A percentile compares a stretch with the other conserved stretches of the same genome.
Conservation (phyloP, 2,797 vertebrate species). For the Notolepis coatsorum region DNA sequence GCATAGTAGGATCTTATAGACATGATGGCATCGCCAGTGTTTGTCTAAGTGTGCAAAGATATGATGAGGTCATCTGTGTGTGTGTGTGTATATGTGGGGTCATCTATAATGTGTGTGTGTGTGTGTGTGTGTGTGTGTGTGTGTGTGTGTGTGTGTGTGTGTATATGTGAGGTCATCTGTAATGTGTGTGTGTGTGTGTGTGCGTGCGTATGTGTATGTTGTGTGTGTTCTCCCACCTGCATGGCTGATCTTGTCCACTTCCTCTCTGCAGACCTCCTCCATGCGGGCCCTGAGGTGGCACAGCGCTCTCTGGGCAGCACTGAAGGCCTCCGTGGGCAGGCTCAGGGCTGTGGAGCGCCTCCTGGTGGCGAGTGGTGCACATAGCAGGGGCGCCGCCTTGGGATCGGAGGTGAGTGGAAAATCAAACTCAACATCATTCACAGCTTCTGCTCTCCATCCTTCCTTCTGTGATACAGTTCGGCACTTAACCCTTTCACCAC, state of each 20-base stretch:
- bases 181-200: neutral
- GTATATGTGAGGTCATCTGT: too few relatives aligned
- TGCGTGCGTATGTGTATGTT: too few relatives aligned
- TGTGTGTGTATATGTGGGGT: neutral
- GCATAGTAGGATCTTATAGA: too few relatives aligned
- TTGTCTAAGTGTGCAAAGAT: neutral
- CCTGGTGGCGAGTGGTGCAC: slow-evolving; percentile 35
- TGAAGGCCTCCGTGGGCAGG: slow-evolving; percentile 60
- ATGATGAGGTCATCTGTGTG: too few relatives aligned
- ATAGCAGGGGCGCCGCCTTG: slow-evolving; percentile 64
- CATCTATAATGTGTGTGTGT: neutral
- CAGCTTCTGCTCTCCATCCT: neutral
- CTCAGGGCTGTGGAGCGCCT: slow-evolving; percentile 35
- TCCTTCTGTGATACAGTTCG: slow-evolving; percentile 24
- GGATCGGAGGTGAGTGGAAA: slow-evolving; percentile 29
- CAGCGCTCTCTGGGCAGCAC: slow-evolving; percentile 56
- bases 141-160: neutral
- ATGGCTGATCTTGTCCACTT: slow-evolving; percentile 66
- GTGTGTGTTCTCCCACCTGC: slow-evolving; percentile 40
- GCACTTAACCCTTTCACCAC: neutral
- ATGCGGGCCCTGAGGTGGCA: slow-evolving; percentile 64
- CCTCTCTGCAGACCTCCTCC: slow-evolving; percentile 74
- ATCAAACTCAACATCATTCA: neutral
- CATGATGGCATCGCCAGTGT: neutral
- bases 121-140: neutral